A percentile compares a stretch with the other conserved stretches of the same genome.
phyloP scores from a whole-genome alignment of 2,797 vertebrate species.

The Acipenser transmontanus region DNA sequence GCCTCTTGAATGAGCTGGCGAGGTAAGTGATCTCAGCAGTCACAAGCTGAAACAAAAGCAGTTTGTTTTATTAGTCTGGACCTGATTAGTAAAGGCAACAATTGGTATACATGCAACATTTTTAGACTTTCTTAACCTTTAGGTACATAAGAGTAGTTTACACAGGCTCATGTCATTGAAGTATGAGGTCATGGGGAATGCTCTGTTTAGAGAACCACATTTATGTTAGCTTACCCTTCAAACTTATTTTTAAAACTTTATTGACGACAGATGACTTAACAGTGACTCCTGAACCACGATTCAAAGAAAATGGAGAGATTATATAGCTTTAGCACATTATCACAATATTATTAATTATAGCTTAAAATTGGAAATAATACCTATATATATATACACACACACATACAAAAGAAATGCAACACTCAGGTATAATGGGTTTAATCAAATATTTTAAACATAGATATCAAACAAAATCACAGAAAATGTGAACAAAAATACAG shows the following conservation, averaged over 20 bases:
- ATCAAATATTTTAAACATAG: too few relatives aligned
- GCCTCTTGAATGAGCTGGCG: constrained; percentile 44
- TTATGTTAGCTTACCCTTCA: constrained; percentile 67
- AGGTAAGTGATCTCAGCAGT: constrained; percentile 35
- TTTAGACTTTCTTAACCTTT: constrained; percentile 49
- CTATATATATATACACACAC: too few relatives aligned
- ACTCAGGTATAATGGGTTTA: too few relatives aligned
- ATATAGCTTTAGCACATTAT: constrained; percentile 39
- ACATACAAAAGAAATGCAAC: too few relatives aligned
- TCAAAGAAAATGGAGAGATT: constrained; percentile 34
- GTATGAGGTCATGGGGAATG: constrained; percentile 60
- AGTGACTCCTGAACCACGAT: constrained; percentile 37
- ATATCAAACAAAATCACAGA: too few relatives aligned
- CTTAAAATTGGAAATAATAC: constrained; percentile 10
- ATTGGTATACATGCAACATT: constrained; percentile 53
- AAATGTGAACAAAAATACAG: too few relatives aligned
- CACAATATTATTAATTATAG: constrained; percentile 25
- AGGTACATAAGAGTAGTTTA: constrained; percentile 61
- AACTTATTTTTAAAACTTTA: constrained; percentile 64
- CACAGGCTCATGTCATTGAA: constrained; percentile 58
- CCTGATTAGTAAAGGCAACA: constrained; percentile 68
- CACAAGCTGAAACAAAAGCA: constrained; percentile 52
- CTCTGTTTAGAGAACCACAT: constrained; percentile 60
- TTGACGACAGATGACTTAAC: constrained; percentile 61
- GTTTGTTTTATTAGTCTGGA: constrained; percentile 65